phyloP scores from a whole-genome alignment of 23 tunicate species.

The Oikopleura vanhoeffeni region DNA sequence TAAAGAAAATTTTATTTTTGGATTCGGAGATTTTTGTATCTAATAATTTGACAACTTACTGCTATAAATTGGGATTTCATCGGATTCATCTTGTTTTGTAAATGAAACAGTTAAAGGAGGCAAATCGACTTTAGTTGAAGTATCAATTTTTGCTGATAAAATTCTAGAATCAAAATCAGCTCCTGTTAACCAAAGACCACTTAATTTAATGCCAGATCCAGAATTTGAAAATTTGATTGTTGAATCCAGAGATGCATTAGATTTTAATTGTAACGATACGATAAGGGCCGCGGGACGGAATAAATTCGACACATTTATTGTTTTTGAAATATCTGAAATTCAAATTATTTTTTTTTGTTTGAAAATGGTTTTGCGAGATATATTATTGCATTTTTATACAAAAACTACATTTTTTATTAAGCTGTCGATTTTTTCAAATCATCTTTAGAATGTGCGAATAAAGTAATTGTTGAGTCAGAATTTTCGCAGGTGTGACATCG shows the following conservation, averaged over 20 bases:
- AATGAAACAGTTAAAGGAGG: background rate
- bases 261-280: background rate
- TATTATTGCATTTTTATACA: background rate
- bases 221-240: background rate
- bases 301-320: background rate
- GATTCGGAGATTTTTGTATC: too few relatives aligned
- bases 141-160: background rate
- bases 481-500: background rate
- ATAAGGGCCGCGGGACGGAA: background rate
- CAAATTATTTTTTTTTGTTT: too few relatives aligned
- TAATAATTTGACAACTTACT: too few relatives aligned
- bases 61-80: background rate
- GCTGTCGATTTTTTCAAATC: too few relatives aligned
- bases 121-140: background rate
- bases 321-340: too few relatives aligned
- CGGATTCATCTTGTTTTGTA: background rate
- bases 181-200: background rate
- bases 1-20: too few relatives aligned
- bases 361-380: background rate
- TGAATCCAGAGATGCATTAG: background rate
- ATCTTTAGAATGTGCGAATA: too few relatives aligned
- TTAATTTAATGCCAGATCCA: background rate
- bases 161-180: background rate
- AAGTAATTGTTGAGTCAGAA: background rate
- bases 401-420: too few relatives aligned